Evolutionary conservation across 1,140 invertebrate species (phyloP).

Genomic region (Popillia japonica): DNA sequence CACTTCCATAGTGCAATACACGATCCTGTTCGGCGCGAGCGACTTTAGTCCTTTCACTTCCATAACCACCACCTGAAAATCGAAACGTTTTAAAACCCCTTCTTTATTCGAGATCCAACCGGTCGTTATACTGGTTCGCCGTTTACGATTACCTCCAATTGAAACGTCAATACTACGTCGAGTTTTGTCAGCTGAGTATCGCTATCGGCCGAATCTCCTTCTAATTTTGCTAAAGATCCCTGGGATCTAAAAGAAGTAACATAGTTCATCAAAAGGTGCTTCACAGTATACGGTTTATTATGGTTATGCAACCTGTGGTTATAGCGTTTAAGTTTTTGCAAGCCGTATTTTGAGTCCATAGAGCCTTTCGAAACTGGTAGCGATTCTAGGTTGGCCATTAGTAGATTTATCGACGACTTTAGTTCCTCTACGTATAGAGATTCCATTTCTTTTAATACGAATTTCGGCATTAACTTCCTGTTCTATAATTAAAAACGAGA

Average conservation of each 20-base stretch:
- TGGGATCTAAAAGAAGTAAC: slow-evolving; percentile 78
- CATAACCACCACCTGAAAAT: slow-evolving; percentile 90
- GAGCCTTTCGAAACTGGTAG: slow-evolving; percentile 97
- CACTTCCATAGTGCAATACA: slow-evolving; percentile 99
- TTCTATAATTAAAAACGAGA: slow-evolving; percentile 73
- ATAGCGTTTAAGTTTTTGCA: slow-evolving; percentile 93
- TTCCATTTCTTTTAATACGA: slow-evolving; percentile 99
- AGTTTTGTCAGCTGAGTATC: slow-evolving; percentile 93
- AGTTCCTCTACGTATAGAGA: slow-evolving; percentile 98
- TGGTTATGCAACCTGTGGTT: slow-evolving; percentile 84
- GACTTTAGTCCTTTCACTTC: slow-evolving; percentile 99
- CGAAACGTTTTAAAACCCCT: not conserved
- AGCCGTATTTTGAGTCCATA: slow-evolving; percentile 96
- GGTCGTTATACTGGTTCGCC: not conserved
- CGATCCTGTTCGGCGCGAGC: slow-evolving; percentile 94
- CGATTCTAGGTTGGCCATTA: slow-evolving; percentile 99
- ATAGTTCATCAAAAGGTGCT: slow-evolving; percentile 62
- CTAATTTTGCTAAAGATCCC: slow-evolving; percentile 91
- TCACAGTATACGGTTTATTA: slow-evolving; percentile 62
- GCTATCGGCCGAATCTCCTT: slow-evolving; percentile 89
- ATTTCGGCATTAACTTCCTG: slow-evolving; percentile 97
- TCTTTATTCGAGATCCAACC: not conserved
- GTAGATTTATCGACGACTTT: slow-evolving; percentile 95
- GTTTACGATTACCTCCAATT: slow-evolving; percentile 82
- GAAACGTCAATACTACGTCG: slow-evolving; percentile 96